Base-by-base conservation (phyloP, 2,888 invertebrate genomes). In the Tachina grossa region DNA sequence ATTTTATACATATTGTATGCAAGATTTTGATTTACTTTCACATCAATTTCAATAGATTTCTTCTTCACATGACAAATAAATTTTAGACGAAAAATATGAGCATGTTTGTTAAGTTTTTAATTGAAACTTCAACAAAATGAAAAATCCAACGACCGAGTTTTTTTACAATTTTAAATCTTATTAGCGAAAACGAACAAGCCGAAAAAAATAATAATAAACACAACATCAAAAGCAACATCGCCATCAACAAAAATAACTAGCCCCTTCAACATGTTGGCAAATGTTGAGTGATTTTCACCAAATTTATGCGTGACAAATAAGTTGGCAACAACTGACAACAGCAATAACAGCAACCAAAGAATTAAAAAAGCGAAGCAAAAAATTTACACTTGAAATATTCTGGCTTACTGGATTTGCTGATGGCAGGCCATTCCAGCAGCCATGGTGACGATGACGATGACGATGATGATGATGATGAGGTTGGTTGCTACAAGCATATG, bases 241-340 rank as follows among this genome's bases (percentile, higher is more conserved):
- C 49, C 49, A 77, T 16, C 16, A 61, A 61, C 43, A 19, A 61
- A 61, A 75, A 68, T 79, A 81, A 75, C 59, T 61, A 61, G 75
- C 81, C 75, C 59, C 81, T 81, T 81, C 75, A 81, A 85, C 75
- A 83, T 76, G 79, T 79, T 82, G 74, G 74, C 82, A 85, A 31
- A 85, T 75, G 78, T 85, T 85, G 85, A 85, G 83, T 85, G 83
- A 85, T 85, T 85, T 85, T 83, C 71, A 80, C 76, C 83, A 85
- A 83, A 80, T 85, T 85, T 80, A 85, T 85, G 85, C 85, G 85
- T 85, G 83, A 85, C 83, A 83, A 83, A 83, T 83, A 85, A 80
- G 85, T 85, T 85, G 79, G 79, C 79, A 79, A 83, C 65, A 59
- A 72, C n/a, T 79, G 45, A 72, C 71, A 80, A 80, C 78, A n/a